These are phyloP conservation scores for Aculops lycopersici DNA, from an alignment of 1,140 invertebrate species.

Conservation along the genomic window DNA sequence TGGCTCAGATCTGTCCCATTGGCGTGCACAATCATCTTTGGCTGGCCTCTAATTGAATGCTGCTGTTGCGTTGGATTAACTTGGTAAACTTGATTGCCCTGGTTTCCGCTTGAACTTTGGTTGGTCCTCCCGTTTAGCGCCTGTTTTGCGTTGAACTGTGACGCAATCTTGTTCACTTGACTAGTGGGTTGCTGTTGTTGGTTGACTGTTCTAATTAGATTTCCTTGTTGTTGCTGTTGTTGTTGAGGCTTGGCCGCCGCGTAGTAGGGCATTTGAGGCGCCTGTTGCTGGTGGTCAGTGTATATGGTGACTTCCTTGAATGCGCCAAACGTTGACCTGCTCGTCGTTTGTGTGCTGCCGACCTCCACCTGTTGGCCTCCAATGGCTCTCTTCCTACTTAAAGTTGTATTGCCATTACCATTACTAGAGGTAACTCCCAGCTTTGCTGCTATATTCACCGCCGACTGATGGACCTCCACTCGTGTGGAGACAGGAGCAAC, in stretches of 20 bases:
- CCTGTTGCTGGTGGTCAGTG: conserved; percentile 1
- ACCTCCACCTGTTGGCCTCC: neutral
- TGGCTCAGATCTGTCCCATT: conserved; percentile 1
- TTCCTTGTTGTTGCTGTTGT: no score
- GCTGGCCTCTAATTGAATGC: no score
- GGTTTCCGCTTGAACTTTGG: no score
- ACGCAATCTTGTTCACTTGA: no score
- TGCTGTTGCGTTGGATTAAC: no score
- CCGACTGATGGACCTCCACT: neutral
- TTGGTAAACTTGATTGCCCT: no score
- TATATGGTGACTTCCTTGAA: neutral
- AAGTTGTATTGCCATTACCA: neutral
- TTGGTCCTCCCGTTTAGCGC: no score
- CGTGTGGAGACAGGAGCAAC: neutral
- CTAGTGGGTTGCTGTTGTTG: no score
- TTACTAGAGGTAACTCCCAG: neutral
- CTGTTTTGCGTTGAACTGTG: no score
- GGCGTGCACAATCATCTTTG: conserved; percentile 1
- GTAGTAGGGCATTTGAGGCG: neutral
- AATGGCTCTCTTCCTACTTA: neutral
- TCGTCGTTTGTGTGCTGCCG: neutral
- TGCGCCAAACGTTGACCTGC: neutral
- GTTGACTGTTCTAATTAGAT: no score
- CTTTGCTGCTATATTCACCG: neutral
- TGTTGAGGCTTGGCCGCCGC: neutral